A percentile compares a stretch with the other conserved stretches of the same genome.
Conservation (phyloP, 1,140 invertebrate species). For the Sinella curviseta region DNA sequence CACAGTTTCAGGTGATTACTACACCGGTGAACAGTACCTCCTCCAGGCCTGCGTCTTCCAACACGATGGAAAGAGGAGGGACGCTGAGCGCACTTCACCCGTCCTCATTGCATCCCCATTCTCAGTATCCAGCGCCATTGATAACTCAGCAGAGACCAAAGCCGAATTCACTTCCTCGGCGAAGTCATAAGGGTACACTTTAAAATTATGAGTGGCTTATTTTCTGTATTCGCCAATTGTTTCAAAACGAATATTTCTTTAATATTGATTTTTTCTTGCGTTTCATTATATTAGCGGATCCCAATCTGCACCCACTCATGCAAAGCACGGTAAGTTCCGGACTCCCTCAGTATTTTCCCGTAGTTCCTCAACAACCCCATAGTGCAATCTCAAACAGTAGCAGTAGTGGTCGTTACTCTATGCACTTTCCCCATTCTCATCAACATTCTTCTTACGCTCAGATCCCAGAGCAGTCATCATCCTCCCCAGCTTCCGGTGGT, state of each 20-base stretch:
- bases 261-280: no score
- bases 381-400: background rate
- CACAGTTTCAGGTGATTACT: slow-evolving; percentile 43
- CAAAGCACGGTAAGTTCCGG: slow-evolving; percentile 9
- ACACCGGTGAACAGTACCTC: background rate
- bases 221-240: no score
- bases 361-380: background rate
- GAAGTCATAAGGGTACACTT: slow-evolving; percentile 40
- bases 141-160: slow-evolving; percentile 16
- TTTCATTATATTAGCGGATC: no score
- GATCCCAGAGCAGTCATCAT: background rate
- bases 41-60: background rate
- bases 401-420: slow-evolving; percentile 7
- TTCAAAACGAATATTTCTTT: no score
- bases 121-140: slow-evolving; percentile 32
- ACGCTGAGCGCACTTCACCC: background rate
- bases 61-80: background rate
- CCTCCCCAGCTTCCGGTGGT: no score
- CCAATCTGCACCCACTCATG: background rate
- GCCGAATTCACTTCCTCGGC: slow-evolving; percentile 46
- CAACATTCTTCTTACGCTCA: slow-evolving; percentile 19
- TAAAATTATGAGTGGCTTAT: no score
- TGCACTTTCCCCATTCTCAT: slow-evolving; percentile 22
- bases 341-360: background rate
- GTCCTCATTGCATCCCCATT: slow-evolving; percentile 22